phyloP scores from a whole-genome alignment of 2,113 vertebrate genomes.

The Megaceryle maxima region DNA sequence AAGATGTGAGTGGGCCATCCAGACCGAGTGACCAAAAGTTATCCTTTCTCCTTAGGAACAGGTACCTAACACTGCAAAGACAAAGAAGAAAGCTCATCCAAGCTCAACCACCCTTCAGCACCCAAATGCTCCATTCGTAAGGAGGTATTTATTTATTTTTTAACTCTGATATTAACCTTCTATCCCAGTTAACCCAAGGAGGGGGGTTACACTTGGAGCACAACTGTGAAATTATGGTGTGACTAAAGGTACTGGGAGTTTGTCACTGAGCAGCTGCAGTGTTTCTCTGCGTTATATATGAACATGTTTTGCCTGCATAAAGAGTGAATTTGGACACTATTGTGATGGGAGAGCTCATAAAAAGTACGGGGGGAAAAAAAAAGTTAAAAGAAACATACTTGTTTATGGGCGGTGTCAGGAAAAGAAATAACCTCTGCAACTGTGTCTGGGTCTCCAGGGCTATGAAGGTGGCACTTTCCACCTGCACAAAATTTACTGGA shows the following conservation, averaged over 20 bases:
- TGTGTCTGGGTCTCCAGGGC: background rate
- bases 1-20: background rate
- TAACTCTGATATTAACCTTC: background rate
- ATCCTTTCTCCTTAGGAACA: background rate
- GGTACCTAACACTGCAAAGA: background rate
- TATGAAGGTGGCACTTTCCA: slow-evolving; percentile 10
- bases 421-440: slow-evolving; percentile 24
- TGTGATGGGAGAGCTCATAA: background rate
- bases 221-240: background rate
- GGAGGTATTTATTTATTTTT: background rate
- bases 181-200: background rate
- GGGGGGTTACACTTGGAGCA: background rate
- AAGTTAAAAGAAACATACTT: background rate
- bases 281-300: background rate
- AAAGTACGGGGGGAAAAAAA: background rate
- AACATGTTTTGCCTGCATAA: background rate
- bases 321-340: background rate
- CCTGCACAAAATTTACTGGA: slow-evolving; percentile 33
- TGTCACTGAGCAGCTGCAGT: background rate
- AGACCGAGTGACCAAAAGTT: background rate
- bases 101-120: background rate
- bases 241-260: background rate
- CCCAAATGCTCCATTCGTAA: background rate
- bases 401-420: slow-evolving; percentile 27
- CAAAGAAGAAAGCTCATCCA: background rate